Evolutionary conservation across 2,113 vertebrate species (phyloP).

Genomic region (Stomatorhinus ivindoensis): DNA sequence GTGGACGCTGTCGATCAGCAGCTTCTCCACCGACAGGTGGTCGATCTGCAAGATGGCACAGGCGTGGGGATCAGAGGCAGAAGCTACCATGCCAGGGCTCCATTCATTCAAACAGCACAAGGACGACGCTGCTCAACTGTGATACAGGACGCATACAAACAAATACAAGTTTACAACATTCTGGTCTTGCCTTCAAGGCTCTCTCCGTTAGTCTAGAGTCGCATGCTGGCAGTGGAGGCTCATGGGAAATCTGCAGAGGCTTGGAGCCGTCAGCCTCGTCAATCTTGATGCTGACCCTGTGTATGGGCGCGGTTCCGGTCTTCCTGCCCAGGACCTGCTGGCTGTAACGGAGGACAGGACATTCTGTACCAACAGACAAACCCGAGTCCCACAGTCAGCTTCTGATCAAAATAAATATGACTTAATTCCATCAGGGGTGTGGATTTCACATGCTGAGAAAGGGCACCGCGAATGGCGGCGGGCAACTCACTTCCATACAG

Average conservation of each 20-base stretch:
- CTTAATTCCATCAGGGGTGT: not conserved
- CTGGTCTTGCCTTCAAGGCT: slow-evolving; percentile 80
- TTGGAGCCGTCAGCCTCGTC: slow-evolving; percentile 92
- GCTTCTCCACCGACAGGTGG: slow-evolving; percentile 94
- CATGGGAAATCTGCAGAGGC: slow-evolving; percentile 94
- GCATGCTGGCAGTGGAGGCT: slow-evolving; percentile 86
- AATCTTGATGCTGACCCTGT: slow-evolving; percentile 95
- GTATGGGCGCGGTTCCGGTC: slow-evolving; percentile 85
- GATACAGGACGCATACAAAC: not conserved
- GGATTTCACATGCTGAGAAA: not conserved
- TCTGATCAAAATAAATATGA: not conserved
- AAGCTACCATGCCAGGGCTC: too few relatives aligned
- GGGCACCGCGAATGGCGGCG: not conserved
- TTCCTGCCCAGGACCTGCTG: slow-evolving; percentile 93
- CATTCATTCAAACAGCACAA: not conserved
- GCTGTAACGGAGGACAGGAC: slow-evolving; percentile 53
- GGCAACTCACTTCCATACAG: slow-evolving; percentile 91
- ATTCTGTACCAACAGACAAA: not conserved
- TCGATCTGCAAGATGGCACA: slow-evolving; percentile 69
- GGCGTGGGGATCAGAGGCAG: not conserved
- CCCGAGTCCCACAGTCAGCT: not conserved
- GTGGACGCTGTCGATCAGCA: slow-evolving; percentile 94
- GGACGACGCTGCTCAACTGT: not conserved
- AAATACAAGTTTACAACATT: not conserved
- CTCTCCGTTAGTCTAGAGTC: slow-evolving; percentile 94